Evolutionary conservation across 2,888 invertebrate species (phyloP).

Genomic region (Metellina segmentata): DNA sequence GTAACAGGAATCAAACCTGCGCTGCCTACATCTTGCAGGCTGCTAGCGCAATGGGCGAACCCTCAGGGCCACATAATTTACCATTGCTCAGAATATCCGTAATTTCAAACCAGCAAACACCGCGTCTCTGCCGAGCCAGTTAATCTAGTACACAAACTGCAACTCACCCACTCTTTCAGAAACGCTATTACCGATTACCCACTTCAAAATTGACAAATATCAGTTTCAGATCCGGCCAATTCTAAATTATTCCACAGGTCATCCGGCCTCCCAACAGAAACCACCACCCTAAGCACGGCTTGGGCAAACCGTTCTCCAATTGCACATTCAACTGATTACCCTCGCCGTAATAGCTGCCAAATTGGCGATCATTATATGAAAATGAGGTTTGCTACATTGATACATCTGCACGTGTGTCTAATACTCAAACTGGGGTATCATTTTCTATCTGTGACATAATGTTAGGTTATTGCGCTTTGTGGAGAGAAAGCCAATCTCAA

Average conservation of each 20-base stretch:
- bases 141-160: too few species aligned
- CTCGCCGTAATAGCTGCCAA: slow-evolving; percentile 21
- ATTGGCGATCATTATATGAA: slow-evolving; percentile 41
- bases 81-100: too few species aligned
- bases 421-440: neutral
- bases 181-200: neutral
- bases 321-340: slow-evolving; percentile 14
- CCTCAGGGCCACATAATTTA: too few species aligned
- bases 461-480: neutral
- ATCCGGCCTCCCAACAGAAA: neutral
- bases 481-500: neutral
- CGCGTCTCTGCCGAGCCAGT: neutral
- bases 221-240: neutral
- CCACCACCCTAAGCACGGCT: neutral
- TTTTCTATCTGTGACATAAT: neutral
- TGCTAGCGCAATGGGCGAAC: too few species aligned
- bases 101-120: neutral
- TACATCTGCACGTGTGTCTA: neutral
- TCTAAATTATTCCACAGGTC: neutral
- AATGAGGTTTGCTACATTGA: slow-evolving; percentile 26
- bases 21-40: too few species aligned
- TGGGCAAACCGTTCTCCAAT: neutral
- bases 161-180: neutral
- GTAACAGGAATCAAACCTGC: too few species aligned
- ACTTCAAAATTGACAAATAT: neutral